These are phyloP conservation scores for Penaeus monodon DNA, from an alignment of 2,888 invertebrate genomes.

Conservation along the genomic window DNA sequence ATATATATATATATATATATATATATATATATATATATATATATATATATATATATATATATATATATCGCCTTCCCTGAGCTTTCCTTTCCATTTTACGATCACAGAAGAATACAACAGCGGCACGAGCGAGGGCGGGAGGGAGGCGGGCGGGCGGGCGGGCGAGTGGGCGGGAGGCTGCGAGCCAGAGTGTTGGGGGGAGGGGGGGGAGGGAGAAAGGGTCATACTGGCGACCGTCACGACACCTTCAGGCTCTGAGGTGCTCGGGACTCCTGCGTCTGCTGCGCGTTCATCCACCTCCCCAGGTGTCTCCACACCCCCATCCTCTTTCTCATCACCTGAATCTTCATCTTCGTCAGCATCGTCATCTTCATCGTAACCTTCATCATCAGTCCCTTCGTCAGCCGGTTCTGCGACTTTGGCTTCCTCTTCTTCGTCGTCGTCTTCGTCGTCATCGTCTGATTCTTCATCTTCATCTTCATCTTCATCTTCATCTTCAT, in stretches of 20 bases:
- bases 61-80: too few relatives aligned
- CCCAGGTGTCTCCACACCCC: background rate
- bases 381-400: constrained; percentile 44
- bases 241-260: constrained; percentile 10
- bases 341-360: constrained; percentile 11
- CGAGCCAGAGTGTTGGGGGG: background rate
- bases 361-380: constrained; percentile 48
- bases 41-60: background rate
- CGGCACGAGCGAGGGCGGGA: background rate
- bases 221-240: background rate
- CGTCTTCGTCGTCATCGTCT: constrained; percentile 65
- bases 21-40: too few relatives aligned
- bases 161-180: background rate
- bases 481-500: constrained; percentile 70
- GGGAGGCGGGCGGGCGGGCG: background rate
- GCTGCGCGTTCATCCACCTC: background rate
- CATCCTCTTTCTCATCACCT: constrained; percentile 2
- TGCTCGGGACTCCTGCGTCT: background rate
- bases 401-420: background rate
- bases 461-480: constrained; percentile 67
- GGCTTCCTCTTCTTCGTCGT: constrained; percentile 66
- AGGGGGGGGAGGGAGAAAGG: background rate
- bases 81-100: too few relatives aligned
- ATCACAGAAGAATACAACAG: background rate
- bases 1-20: too few relatives aligned